Evolutionary conservation across 2,888 invertebrate genomes (phyloP).

Genomic region (Rotaria socialis): DNA sequence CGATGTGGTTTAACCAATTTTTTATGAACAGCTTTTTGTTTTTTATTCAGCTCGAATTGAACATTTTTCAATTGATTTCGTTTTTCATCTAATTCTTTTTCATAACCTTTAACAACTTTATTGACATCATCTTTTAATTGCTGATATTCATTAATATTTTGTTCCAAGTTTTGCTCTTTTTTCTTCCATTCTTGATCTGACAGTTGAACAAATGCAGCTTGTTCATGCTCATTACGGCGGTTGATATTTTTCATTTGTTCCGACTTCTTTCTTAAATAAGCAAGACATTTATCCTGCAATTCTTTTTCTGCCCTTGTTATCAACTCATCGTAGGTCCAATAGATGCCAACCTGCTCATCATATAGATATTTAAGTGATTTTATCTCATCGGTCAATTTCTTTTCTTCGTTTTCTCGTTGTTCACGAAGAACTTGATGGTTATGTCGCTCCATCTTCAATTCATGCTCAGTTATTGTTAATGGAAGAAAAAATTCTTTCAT

Average conservation of each 20-base stretch:
- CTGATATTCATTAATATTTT: neutral
- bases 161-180: neutral
- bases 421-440: neutral
- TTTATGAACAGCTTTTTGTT: neutral
- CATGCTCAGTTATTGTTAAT: slow-evolving; percentile 13
- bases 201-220: neutral
- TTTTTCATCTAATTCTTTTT: neutral
- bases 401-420: neutral
- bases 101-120: neutral
- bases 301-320: neutral
- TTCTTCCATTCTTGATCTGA: neutral
- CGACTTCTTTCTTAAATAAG: neutral
- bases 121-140: neutral
- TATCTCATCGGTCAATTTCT: neutral
- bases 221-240: neutral
- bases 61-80: slow-evolving; percentile 1
- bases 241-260: neutral
- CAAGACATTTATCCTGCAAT: neutral
- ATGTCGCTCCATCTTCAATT: neutral
- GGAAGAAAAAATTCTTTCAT: slow-evolving; percentile 19
- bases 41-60: neutral
- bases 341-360: neutral
- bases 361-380: neutral
- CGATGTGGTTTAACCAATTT: slow-evolving; percentile 10
- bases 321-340: neutral